Evolutionary conservation across 2,888 invertebrate species (phyloP).

Genomic region (Hydrotaea diabolus): DNA sequence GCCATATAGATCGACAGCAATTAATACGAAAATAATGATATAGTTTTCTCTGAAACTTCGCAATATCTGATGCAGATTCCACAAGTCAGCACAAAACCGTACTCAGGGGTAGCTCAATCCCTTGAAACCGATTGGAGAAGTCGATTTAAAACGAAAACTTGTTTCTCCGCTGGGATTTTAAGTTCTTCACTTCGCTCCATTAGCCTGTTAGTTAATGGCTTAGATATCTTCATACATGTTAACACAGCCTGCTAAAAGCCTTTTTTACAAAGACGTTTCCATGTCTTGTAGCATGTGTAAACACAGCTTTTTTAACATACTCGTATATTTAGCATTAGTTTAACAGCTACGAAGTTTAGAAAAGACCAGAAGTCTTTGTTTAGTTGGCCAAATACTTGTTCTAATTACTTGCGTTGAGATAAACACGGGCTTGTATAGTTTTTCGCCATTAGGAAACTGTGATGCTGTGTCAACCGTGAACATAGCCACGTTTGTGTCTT

Average conservation of each 20-base stretch:
- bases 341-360: constrained; percentile 20
- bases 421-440: too few relatives aligned
- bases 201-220: constrained; percentile 40
- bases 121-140: too few relatives aligned
- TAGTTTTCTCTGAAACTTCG: neutral
- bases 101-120: too few relatives aligned
- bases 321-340: constrained; percentile 58
- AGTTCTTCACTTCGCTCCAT: neutral
- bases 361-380: constrained; percentile 58
- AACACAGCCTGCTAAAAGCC: constrained; percentile 14
- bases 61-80: too few relatives aligned
- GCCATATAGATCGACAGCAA: neutral
- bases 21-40: neutral
- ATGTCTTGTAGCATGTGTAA: constrained; percentile 34
- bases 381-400: constrained; percentile 41
- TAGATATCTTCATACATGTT: neutral
- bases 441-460: too few relatives aligned
- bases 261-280: constrained; percentile 14
- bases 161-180: neutral
- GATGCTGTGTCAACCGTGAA: neutral
- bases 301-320: constrained; percentile 53
- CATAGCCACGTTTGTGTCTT: constrained; percentile 19
- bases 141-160: too few relatives aligned
- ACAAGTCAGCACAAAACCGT: too few relatives aligned
- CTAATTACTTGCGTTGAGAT: constrained; percentile 39